Conservation (phyloP, 2,888 invertebrate genomes). For the Aphodius sticticus region DNA sequence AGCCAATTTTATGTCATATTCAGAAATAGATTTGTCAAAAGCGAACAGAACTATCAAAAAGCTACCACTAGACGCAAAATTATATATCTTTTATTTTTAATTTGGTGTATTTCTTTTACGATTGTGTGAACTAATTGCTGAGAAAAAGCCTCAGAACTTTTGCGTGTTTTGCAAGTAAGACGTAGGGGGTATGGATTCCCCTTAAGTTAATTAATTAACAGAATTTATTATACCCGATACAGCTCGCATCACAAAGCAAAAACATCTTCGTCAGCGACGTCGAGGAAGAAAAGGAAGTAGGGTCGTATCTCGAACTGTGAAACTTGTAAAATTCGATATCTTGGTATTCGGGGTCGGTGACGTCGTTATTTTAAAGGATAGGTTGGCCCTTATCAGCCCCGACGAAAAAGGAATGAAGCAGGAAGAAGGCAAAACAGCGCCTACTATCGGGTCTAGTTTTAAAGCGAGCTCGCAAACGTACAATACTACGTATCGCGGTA, state of each 20-base stretch:
- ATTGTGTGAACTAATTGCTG: no score
- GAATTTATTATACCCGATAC: no score
- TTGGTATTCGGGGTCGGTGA: background rate
- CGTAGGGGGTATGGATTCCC: no score
- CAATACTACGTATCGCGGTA: background rate
- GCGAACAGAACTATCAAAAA: no score
- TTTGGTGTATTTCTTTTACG: no score
- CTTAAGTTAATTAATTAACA: no score
- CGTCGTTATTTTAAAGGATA: background rate
- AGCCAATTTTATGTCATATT: no score
- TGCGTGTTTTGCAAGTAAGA: no score
- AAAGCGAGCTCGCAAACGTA: background rate
- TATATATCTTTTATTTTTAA: no score
- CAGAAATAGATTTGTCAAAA: no score
- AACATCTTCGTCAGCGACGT: background rate
- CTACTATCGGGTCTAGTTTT: background rate
- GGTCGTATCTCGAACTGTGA: background rate
- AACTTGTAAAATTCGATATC: slow-evolving; percentile 4
- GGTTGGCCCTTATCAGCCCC: background rate
- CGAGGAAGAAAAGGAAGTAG: background rate
- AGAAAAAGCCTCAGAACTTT: no score
- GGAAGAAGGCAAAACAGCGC: background rate
- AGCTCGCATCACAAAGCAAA: background rate
- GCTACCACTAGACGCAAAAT: no score
- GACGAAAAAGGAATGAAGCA: background rate